Percentiles rank a stretch among this genome's conserved stretches.
Evolutionary conservation across 2,797 vertebrate genomes (phyloP).

Genomic region (Alca torda): DNA sequence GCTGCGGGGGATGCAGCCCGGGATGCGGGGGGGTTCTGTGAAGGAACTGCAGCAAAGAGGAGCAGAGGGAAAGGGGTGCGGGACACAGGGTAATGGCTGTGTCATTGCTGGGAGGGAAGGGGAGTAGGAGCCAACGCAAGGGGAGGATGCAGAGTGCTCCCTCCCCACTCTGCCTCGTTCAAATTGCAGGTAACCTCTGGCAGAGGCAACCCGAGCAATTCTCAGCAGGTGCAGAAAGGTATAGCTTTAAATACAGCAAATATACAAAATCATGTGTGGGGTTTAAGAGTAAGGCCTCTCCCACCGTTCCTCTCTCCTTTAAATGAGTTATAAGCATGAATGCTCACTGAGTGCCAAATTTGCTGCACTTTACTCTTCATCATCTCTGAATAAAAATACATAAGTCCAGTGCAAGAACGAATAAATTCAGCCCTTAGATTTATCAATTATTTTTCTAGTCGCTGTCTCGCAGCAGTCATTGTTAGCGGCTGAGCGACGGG

Average conservation of each 20-base stretch:
- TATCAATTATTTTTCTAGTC: background rate
- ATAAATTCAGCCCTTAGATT: background rate
- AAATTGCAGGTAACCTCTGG: background rate
- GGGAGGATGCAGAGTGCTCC: background rate
- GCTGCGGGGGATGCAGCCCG: background rate
- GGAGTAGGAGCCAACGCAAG: rapidly evolving
- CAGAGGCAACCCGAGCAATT: background rate
- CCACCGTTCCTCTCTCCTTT: background rate
- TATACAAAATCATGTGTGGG: background rate
- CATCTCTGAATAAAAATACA: background rate
- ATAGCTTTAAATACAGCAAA: background rate
- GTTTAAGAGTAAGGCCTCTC: background rate
- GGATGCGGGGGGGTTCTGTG: background rate
- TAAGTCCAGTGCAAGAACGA: background rate
- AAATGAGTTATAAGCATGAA: background rate
- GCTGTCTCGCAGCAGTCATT: background rate
- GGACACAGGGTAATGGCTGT: background rate
- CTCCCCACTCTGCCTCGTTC: background rate
- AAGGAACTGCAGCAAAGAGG: background rate
- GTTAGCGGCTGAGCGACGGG: background rate
- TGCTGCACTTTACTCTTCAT: background rate
- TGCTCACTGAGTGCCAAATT: background rate
- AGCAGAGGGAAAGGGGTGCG: background rate
- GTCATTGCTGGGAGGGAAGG: background rate
- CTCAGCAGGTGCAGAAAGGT: background rate